Evolutionary conservation across 2,888 invertebrate genomes (phyloP), one percentile per base, ranked within the genome.

Genomic region (Hoplodrina ambigua): DNA sequence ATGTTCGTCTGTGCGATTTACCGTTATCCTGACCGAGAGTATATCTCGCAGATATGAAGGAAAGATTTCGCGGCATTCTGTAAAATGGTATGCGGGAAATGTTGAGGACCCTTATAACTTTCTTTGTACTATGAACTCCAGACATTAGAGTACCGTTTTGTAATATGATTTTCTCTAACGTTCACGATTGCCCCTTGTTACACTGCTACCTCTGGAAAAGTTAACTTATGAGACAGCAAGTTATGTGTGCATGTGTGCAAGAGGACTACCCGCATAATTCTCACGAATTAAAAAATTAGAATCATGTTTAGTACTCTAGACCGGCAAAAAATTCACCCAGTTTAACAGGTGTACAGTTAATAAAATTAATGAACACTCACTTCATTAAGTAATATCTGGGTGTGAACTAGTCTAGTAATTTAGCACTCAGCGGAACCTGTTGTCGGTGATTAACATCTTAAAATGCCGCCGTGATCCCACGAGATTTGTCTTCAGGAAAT

Each of bases 401-500:
- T 80, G 85, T 72, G 73, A 81, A 65, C 61, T 57, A 62, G 56
- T 69, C 75, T 72, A 75, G 70, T 77, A 59, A 78, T 78, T 71
- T 72, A 75, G 83, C 62, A 68, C 58, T 78, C 60, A 49, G 13
- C 64, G 59, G 66, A 80, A 83, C 83, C 63, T 63, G 82, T 80
- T 80, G 59, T 58, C 66, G 53, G 62, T 69, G 72, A 81, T 81
- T 69, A 63, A 72, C 71, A 81, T 75, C 69, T 71, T 77, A 83
- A 46, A 46, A 84, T 83, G 78, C 75, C 80, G 62, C 70, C 50
- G 20, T 73, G 78, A 78, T 86, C 85, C 73, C 86, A 86, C 83
- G 85, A 63, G 80, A 77, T 83, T 81, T 75, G 66, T 69, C 78
- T 74, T 69, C 65, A 81, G 85, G 84, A 86, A 85, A 79, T 85